A percentile compares a stretch with the other conserved stretches of the same genome.
phyloP scores from a whole-genome alignment of 2,113 vertebrate genomes.

The Saguinus imperator region DNA sequence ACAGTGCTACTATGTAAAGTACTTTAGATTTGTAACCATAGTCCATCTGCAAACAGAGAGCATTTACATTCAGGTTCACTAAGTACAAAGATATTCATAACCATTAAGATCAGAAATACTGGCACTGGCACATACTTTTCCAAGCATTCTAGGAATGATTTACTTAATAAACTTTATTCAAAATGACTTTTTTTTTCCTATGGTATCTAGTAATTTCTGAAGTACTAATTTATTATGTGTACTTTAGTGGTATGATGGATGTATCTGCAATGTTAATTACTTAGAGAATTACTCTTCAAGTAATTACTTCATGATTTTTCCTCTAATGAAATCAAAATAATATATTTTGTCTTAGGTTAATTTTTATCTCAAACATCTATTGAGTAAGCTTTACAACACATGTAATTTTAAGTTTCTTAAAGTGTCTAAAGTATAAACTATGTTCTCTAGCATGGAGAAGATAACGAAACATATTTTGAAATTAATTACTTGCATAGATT shows the following conservation, averaged over 20 bases:
- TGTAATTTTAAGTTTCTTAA: not conserved
- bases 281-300: constrained; percentile 45
- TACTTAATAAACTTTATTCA: not conserved
- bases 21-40: not conserved
- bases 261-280: constrained; percentile 56
- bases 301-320: constrained; percentile 50
- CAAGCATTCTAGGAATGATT: not conserved
- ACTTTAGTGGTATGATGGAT: constrained; percentile 3
- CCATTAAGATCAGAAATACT: not conserved
- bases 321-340: constrained; percentile 32
- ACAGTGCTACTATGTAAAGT: not conserved
- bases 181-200: not conserved
- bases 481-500: not conserved
- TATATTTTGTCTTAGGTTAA: constrained; percentile 54
- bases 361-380: constrained; percentile 43
- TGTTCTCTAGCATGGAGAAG: not conserved
- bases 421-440: not conserved
- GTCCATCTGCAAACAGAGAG: not conserved
- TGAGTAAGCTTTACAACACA: not conserved
- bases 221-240: constrained; percentile 48
- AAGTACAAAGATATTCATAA: not conserved
- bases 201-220: not conserved
- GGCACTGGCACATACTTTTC: not conserved
- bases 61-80: not conserved
- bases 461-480: not conserved